Conservation (phyloP, 2,113 vertebrate genomes). For the Electrona antarctica region DNA sequence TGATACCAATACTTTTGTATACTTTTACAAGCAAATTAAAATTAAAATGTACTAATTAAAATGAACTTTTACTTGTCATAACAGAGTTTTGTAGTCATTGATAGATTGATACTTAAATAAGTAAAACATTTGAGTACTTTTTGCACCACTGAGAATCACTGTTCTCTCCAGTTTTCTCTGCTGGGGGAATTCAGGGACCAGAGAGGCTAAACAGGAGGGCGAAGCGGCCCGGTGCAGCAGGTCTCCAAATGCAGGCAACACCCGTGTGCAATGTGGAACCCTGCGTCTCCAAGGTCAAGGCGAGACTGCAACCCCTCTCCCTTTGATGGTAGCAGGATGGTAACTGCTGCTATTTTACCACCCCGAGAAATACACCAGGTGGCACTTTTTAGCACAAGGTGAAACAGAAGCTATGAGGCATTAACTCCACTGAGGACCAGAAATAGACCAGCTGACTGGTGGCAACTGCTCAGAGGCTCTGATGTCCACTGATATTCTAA, state of each 20-base stretch:
- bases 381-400: constrained; percentile 35
- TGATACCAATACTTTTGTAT: no score
- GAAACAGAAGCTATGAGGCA: constrained; percentile 21
- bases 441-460: constrained; percentile 21
- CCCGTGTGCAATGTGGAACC: constrained; percentile 29
- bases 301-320: constrained; percentile 25
- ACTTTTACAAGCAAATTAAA: no score
- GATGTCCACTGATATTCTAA: neutral
- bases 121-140: no score
- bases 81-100: no score
- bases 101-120: no score
- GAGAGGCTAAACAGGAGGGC: constrained; percentile 10
- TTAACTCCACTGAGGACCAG: constrained; percentile 14
- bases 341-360: constrained; percentile 47
- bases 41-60: no score
- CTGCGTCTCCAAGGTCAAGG: constrained; percentile 54
- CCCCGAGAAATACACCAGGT: constrained; percentile 39
- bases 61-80: no score
- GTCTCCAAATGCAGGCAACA: constrained; percentile 39
- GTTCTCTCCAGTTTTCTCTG: constrained; percentile 11
- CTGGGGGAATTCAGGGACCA: constrained; percentile 28
- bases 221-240: constrained; percentile 21
- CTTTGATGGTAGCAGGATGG: constrained; percentile 52
- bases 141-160: neutral
- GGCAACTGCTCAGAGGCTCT: neutral